Percentiles rank a stretch among this genome's conserved stretches.
phyloP scores from a whole-genome alignment of 2,797 vertebrate genomes.

The Scleropages formosus region DNA sequence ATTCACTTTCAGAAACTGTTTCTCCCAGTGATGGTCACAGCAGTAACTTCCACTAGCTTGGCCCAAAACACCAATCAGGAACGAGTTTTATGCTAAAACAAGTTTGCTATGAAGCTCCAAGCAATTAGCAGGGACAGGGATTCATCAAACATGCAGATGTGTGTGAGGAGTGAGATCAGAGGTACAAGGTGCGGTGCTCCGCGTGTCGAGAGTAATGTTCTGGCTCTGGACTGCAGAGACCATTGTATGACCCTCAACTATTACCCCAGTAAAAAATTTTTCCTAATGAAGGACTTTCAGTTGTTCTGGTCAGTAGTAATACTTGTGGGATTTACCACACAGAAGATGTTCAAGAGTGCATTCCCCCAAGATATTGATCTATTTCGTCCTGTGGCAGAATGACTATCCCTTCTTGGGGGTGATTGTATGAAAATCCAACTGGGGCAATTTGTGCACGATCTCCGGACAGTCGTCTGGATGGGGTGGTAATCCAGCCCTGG shows the following conservation, averaged over 20 bases:
- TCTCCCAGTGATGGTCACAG: not conserved
- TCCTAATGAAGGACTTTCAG: constrained; percentile 23
- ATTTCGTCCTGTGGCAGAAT: too few relatives aligned
- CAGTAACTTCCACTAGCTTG: not conserved
- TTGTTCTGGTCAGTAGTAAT: not conserved
- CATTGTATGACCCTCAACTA: constrained; percentile 6
- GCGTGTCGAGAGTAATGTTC: not conserved
- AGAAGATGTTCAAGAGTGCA: not conserved
- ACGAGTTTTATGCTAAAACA: constrained; percentile 8
- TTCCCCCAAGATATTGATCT: not conserved
- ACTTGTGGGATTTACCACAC: not conserved
- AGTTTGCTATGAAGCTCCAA: not conserved
- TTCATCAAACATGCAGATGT: not conserved
- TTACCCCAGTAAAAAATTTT: constrained; percentile 17
- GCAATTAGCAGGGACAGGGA: not conserved
- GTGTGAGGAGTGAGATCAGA: not conserved
- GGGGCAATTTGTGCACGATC: not conserved
- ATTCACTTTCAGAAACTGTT: not conserved
- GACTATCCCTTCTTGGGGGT: not conserved
- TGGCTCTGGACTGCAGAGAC: constrained; percentile 10
- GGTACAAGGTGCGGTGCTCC: not conserved
- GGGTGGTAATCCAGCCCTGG: not conserved
- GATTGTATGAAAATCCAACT: not conserved
- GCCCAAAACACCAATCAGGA: not conserved
- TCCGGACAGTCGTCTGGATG: not conserved